phyloP scores from a whole-genome alignment of 2,797 vertebrate species.

The Pangasius macronema region DNA sequence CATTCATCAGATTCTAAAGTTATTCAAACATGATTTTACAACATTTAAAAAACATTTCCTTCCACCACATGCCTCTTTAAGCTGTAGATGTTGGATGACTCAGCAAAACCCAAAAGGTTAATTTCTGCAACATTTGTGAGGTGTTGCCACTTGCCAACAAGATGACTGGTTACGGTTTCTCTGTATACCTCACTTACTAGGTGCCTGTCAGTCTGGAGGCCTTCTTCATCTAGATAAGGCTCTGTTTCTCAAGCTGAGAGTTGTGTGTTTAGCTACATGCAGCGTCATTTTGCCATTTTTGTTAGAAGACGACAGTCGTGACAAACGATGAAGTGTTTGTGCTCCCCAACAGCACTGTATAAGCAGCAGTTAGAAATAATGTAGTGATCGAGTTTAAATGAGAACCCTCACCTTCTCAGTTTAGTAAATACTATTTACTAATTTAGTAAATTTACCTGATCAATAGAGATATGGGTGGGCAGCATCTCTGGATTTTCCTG shows the following conservation, averaged over 20 bases:
- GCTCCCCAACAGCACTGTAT: background rate
- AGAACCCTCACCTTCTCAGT: background rate
- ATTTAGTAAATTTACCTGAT: too few relatives aligned
- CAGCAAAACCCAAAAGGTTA: background rate
- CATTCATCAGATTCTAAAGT: background rate
- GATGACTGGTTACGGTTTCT: background rate
- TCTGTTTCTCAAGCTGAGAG: background rate
- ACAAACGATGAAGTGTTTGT: background rate
- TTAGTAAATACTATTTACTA: background rate
- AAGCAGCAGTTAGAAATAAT: background rate
- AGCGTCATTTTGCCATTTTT: background rate
- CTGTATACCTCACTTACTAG: background rate
- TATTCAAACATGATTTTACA: background rate
- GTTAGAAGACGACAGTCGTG: background rate
- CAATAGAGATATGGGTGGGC: constrained; percentile 92
- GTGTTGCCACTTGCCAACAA: background rate
- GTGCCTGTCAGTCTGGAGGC: background rate
- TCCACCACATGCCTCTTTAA: background rate
- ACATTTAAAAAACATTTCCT: background rate
- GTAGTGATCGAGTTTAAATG: background rate
- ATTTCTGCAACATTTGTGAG: background rate
- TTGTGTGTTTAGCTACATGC: background rate
- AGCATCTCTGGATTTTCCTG: constrained; percentile 98
- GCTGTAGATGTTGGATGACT: background rate
- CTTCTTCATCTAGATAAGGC: background rate